These are phyloP conservation scores for Margarornis squamiger DNA, from an alignment of 2,797 vertebrate genomes.

Conservation along the genomic window DNA sequence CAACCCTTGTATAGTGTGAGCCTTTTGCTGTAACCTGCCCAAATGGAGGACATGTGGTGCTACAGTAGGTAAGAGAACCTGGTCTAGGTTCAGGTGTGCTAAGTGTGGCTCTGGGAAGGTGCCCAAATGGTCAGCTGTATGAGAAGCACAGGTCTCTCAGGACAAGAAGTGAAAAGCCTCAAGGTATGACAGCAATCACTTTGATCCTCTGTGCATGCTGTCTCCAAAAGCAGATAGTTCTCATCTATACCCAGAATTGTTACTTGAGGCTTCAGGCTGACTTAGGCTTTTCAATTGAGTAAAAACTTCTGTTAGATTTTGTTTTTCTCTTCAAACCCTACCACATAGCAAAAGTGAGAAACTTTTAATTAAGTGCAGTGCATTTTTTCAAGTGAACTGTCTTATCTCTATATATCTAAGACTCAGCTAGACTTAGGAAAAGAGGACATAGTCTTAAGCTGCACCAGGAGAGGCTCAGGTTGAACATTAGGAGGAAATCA, in stretches of 20 bases:
- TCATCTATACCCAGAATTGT: neutral
- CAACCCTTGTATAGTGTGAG: neutral
- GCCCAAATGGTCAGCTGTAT: neutral
- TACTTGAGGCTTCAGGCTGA: neutral
- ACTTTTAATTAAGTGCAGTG: neutral
- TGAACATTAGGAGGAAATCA: neutral
- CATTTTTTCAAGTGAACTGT: neutral
- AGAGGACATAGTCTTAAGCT: neutral
- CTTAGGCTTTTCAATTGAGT: neutral
- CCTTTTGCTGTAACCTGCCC: neutral
- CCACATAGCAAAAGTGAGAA: neutral
- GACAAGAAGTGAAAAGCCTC: neutral
- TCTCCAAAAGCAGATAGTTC: neutral
- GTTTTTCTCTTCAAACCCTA: neutral
- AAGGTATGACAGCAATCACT: neutral
- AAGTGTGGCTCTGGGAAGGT: neutral
- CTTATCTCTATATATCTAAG: neutral
- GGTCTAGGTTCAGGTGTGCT: neutral
- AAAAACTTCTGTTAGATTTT: neutral
- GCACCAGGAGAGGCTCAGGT: neutral
- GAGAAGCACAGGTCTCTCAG: neutral
- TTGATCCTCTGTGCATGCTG: neutral
- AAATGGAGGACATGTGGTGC: no score
- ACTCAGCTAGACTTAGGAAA: no score
- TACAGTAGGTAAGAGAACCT: accelerated